Percentiles rank a stretch among this genome's conserved stretches.
Evolutionary conservation across 1,140 invertebrate genomes (phyloP).

Genomic region (Dreissena rostriformis): DNA sequence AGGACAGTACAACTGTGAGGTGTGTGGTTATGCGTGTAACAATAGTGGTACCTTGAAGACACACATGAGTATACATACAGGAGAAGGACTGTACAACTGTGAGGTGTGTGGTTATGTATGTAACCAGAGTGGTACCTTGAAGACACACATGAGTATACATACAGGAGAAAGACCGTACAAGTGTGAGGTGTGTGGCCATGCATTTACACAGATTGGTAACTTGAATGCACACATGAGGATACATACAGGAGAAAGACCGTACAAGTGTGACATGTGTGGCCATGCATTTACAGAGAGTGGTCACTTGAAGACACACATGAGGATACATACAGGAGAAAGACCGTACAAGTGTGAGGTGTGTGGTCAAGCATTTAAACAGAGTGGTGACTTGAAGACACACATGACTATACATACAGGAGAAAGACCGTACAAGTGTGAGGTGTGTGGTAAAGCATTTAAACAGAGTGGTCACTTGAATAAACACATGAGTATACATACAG

Average conservation of each 20-base stretch:
- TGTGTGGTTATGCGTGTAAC: background rate
- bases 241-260: conserved; percentile 3
- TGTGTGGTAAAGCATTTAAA: too few relatives aligned
- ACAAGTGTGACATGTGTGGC: conserved; percentile 12
- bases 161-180: conserved; percentile 15
- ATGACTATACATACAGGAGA: too few relatives aligned
- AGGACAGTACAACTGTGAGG: background rate
- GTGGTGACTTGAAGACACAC: too few relatives aligned
- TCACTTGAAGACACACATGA: conserved; percentile 20
- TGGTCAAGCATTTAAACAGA: too few relatives aligned
- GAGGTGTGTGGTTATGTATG: conserved; percentile 9
- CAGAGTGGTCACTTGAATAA: too few relatives aligned
- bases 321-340: too few relatives aligned
- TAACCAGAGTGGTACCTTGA: background rate
- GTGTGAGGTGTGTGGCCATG: conserved; percentile 16
- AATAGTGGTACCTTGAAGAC: background rate
- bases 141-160: conserved; percentile 16
- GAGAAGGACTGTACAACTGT: conserved; percentile 19
- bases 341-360: too few relatives aligned
- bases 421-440: too few relatives aligned
- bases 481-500: too few relatives aligned
- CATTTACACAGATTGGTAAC: background rate
- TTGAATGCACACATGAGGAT: too few relatives aligned
- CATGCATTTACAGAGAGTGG: background rate
- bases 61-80: conserved; percentile 28